Evolutionary conservation across 2,113 vertebrate genomes (phyloP).

Genomic region (Dolichotis patagonum): DNA sequence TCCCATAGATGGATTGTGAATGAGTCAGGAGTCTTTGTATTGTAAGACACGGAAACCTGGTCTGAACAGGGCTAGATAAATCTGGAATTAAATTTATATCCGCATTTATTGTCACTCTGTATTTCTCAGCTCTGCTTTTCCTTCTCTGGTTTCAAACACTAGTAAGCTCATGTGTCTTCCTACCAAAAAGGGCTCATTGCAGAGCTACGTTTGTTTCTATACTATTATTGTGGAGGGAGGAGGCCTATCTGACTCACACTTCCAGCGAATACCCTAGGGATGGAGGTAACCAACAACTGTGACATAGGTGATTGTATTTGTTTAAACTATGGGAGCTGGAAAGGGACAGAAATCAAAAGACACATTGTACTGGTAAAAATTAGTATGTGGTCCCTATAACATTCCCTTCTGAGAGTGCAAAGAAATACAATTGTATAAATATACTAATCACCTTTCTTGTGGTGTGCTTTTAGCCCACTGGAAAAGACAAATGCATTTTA

Average conservation of each 20-base stretch:
- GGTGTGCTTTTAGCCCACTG: not conserved
- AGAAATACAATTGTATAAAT: not conserved
- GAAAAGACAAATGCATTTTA: constrained; percentile 30
- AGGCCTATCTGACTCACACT: not conserved
- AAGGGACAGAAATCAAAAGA: not conserved
- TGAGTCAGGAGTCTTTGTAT: not conserved
- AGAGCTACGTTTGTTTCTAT: not conserved
- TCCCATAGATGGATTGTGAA: not conserved
- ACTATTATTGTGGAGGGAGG: not conserved
- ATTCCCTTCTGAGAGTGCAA: not conserved
- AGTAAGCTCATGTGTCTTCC: not conserved
- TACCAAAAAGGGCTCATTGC: not conserved
- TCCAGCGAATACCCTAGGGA: not conserved
- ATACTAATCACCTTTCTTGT: not conserved
- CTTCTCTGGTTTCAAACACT: not conserved
- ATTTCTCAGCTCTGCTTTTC: not conserved
- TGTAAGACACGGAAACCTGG: not conserved
- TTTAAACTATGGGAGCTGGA: not conserved
- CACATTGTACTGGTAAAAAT: not conserved
- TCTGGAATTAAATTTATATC: not conserved
- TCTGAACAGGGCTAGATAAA: not conserved
- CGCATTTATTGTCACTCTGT: not conserved
- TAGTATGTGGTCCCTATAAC: not conserved
- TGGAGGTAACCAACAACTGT: not conserved
- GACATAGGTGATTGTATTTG: not conserved